These are phyloP conservation scores for Aporophyla nigra DNA, from an alignment of 2,888 invertebrate species.

Conservation along the genomic window DNA sequence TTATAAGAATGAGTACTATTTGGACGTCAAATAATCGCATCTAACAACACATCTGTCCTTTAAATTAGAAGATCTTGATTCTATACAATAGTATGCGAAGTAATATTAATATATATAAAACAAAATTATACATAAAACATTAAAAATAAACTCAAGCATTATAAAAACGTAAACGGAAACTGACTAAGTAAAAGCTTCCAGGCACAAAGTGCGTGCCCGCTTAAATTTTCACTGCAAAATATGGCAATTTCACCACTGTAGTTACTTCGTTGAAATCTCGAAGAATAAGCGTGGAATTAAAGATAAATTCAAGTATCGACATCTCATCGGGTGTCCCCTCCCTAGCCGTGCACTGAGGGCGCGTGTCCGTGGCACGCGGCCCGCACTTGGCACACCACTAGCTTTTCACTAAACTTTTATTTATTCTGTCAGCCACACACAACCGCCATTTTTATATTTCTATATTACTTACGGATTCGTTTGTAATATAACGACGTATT, in stretches of 20 bases:
- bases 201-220: not conserved
- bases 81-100: not conserved
- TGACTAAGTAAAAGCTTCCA: not conserved
- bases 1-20: too few species aligned
- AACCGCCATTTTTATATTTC: constrained; percentile 76
- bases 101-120: too few species aligned
- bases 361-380: constrained; percentile 81
- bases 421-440: constrained; percentile 86
- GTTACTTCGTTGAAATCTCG: not conserved
- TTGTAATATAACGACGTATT: constrained; percentile 37
- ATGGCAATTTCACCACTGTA: not conserved
- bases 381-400: constrained; percentile 85
- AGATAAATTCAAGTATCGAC: constrained; percentile 23
- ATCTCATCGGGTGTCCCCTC: constrained; percentile 57
- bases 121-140: not conserved
- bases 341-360: constrained; percentile 71
- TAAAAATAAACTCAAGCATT: not conserved
- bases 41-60: too few species aligned
- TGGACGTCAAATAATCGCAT: too few species aligned
- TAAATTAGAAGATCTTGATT: not conserved
- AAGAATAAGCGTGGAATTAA: not conserved
- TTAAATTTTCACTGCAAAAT: not conserved
- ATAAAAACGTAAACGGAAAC: not conserved
- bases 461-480: constrained; percentile 61
- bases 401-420: constrained; percentile 87